Evolutionary conservation across 2,113 vertebrate genomes (phyloP), one percentile per base, ranked within the genome.

Genomic region (Lepidothrix coronata): DNA sequence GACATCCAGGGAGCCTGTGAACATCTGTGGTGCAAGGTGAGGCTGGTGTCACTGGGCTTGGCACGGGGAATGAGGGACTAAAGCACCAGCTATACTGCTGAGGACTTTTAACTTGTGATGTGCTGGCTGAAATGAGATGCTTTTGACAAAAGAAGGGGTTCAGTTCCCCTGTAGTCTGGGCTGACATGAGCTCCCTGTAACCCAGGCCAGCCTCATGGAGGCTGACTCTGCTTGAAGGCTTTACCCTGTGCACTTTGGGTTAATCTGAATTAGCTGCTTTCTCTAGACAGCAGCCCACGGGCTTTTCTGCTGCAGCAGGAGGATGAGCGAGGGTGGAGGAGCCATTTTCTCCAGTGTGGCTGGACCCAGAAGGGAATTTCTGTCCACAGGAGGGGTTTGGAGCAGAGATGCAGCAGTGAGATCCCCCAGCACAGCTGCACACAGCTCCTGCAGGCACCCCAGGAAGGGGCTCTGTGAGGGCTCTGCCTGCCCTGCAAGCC

Each of bases 291-390:
- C 3, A 62, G 9, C 6, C 11, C 46, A 12, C 1, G 5, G 54
- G 18, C 14, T 73, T 62, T 73, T 12, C 51, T 22, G 18, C 77
- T 61, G 70, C 62, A 71, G 44, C 27, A 89, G 41, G 44, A 67
- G 25, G 23, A 73, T 0, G 6, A 86, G 68, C 0, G 2, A 49
- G 52, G 54, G 7, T 17, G 25, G n/a, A 67, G n/a, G 58, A 68
- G 39, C 14, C 0, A 0, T 30, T 86, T 73, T 35, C 6, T 46
- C 33, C 33, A 11, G 2, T 1, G 3, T 14, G 46, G 35, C 52
- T 76, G 74, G n/a, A 88, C 57, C n/a, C n/a, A 37, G 62, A 44
- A 76, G 46, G 68, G 63, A 43, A 86, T 54, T 89, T 66, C 72
- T 84, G 31, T 41, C 22, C 63, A 28, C 8, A 8, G 65, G 51